Base-by-base conservation (phyloP, 2,888 invertebrate species). In the Platycnemis pennipes region DNA sequence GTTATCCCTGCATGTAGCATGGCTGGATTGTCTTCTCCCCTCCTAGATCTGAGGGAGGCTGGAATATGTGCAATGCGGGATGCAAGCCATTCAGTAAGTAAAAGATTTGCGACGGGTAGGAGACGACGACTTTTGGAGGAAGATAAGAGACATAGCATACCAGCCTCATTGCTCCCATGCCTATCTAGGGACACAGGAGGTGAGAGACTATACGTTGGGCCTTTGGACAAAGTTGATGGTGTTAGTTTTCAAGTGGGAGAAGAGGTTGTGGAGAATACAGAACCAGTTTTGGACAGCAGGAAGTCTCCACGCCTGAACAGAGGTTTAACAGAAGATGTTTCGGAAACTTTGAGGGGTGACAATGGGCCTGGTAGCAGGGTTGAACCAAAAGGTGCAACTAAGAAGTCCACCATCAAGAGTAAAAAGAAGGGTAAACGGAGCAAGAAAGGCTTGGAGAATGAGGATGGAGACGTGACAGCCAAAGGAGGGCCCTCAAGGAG, bases 81-180 rank as follows among this genome's bases (percentile, higher is more conserved):
- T 26, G n/a, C n/a, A 44, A 44, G 44, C n/a, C 44, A 91, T n/a
- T 63, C 91, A 7, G 16, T 56, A 13, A 63, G 91, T 42, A 91
- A 91, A 63, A 91, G 91, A 63, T 91, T 91, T 91, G 91, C 63
- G 22, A 91, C 91, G 13, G 91, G 91, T 4, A 56, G 56, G 63
- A 56, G 44, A 44, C 63, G 91, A n/a, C 49, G 44, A 44, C 26
- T 42, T 11, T 42, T 44, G 8, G 91, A 91, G n/a, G 91, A 91
- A 44, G 63, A 63, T 2, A 91, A 91, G 44, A 42, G 91, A 44
- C 91, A 69, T 45, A 91, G 91, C 19, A 45, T 91, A 63, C 91
- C 91, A 1, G 44, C 91, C n/a, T 63, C 91, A 44, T 44, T 91
- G 44, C 63, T 91, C 19, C 91, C 91, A 44, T 91, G 91, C 37